These are phyloP conservation scores for Dermatophagoides farinae DNA, from an alignment of 1,140 invertebrate genomes.

Conservation along the genomic window DNA sequence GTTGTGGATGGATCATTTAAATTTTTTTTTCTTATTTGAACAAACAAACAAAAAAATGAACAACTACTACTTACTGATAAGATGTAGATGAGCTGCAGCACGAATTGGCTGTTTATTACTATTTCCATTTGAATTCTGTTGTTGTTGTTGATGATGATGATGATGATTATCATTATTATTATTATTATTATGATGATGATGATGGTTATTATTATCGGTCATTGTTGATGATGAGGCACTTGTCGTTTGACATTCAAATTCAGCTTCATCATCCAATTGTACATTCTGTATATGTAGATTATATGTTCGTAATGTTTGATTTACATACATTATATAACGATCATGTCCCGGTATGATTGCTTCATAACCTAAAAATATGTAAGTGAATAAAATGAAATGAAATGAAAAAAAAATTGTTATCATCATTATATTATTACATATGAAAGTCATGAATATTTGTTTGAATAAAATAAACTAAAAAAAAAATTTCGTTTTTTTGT, in stretches of 20 bases:
- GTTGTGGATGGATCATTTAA: too few relatives aligned
- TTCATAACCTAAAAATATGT: conserved; percentile 49
- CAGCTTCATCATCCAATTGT: conserved; percentile 62
- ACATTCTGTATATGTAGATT: conserved; percentile 64
- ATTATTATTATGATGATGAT: background rate
- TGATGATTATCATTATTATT: background rate
- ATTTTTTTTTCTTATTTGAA: too few relatives aligned
- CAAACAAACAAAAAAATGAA: background rate
- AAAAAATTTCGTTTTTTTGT: too few relatives aligned
- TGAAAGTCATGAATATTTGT: background rate
- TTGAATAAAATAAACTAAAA: background rate
- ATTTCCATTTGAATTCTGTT: too few relatives aligned
- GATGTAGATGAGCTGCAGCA: background rate
- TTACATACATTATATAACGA: conserved; percentile 59
- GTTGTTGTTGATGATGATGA: background rate
- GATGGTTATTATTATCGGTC: too few relatives aligned
- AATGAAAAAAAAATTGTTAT: background rate
- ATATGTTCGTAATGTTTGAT: conserved; percentile 52
- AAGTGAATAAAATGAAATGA: conserved; percentile 14
- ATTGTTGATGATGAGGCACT: background rate
- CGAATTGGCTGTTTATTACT: conserved; percentile 5
- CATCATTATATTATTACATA: too few relatives aligned
- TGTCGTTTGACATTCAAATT: conserved; percentile 61
- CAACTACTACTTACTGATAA: conserved; percentile 1
- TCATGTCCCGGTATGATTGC: conserved; percentile 59